Evolutionary conservation across 1,140 invertebrate genomes (phyloP), one percentile per base, ranked within the genome.

Genomic region (Ooceraea biroi): DNA sequence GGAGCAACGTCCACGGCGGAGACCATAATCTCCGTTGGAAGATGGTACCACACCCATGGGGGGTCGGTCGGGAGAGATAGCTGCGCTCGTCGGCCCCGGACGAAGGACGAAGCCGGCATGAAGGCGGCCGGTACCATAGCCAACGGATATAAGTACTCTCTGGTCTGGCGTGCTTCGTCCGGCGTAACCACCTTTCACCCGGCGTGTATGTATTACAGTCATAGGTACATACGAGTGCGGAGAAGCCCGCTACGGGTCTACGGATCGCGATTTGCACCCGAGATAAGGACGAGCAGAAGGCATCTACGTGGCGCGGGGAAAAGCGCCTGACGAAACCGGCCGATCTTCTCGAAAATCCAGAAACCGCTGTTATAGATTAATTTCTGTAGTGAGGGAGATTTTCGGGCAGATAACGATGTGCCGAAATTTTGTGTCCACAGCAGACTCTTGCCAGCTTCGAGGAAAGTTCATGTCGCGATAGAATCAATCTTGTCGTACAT

Each of bases 41-140:
- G 86, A 90, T 85, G 88, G 89, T 83, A 90, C 89, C 90, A 91
- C 90, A 90, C 90, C 90, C 90, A 90, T 89, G 89, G 90, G 90
- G 89, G 90, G 90, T 89, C 85, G 82, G 60, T 44, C 52, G 84
- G 73, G 72, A 83, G 80, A 78, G 76, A 85, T 72, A 61, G 19
- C 82, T 58, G 69, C n/a, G 50, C 68, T 12, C 48, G 66, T 52
- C 66, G 66, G 66, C 8, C 36, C 52, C 55, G 63, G 27, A 74
- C 78, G 69, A 61, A 82, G 78, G 55, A 60, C 77, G 76, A 80
- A 46, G 78, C 68, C 3, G 57, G 50, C 50, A 48, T 66, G 77
- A 72, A 58, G 66, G 69, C 65, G 77, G 25, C 63, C 44, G 19
- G 48, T 44, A 25, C 36, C 17, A 36, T 25, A 25, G 17, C n/a